Evolutionary conservation across 2,113 vertebrate genomes (phyloP).

Genomic region (Stegastes partitus): DNA sequence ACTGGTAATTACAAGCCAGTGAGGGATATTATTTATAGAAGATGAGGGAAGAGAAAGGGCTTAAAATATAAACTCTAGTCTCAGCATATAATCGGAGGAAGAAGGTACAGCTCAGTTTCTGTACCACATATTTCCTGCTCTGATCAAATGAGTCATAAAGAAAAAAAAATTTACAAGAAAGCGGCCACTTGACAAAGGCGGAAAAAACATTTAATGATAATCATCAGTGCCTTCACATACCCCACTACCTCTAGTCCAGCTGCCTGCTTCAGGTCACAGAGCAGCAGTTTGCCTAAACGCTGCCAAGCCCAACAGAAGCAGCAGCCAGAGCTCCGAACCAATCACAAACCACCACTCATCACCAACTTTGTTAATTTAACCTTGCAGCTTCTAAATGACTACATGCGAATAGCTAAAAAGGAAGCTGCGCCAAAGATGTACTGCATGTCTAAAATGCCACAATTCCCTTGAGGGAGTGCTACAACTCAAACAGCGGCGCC

Average conservation of each 20-base stretch:
- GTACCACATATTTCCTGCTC: slow-evolving; percentile 26
- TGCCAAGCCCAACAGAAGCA: slow-evolving; percentile 6
- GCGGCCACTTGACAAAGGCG: slow-evolving; percentile 19
- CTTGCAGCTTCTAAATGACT: slow-evolving; percentile 15
- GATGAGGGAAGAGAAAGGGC: neutral
- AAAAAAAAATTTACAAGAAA: slow-evolving; percentile 34
- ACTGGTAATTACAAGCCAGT: neutral
- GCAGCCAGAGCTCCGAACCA: neutral
- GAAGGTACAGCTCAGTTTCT: neutral
- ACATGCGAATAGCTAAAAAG: neutral
- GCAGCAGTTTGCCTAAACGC: neutral
- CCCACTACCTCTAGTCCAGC: neutral
- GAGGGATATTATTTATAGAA: slow-evolving; percentile 1
- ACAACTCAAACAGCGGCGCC: slow-evolving; percentile 26
- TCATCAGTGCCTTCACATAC: slow-evolving; percentile 26
- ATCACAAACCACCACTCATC: neutral
- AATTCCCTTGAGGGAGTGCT: slow-evolving; percentile 5
- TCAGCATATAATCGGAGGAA: slow-evolving; percentile 21
- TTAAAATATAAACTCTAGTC: slow-evolving; percentile 4
- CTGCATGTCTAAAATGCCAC: slow-evolving; percentile 44
- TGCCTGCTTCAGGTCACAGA: slow-evolving; percentile 2
- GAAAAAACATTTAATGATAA: slow-evolving; percentile 37
- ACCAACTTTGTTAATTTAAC: neutral
- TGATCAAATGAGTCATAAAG: slow-evolving; percentile 8
- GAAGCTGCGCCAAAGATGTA: slow-evolving; percentile 14